phyloP scores from a whole-genome alignment of 2,113 vertebrate species.

The Herpailurus yagouaroundi region DNA sequence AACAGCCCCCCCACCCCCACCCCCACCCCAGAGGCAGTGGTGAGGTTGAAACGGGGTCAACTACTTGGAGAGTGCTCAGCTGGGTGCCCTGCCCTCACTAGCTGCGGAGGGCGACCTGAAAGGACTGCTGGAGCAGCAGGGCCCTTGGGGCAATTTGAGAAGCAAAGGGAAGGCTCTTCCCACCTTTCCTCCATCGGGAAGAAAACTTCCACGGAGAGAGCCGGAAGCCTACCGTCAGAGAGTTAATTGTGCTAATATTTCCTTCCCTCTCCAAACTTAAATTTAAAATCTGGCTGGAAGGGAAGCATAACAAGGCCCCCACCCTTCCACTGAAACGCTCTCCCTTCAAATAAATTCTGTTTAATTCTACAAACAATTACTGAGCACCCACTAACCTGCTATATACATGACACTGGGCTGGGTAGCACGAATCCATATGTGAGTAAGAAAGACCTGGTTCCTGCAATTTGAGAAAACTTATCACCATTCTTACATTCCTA shows the following conservation, averaged over 20 bases:
- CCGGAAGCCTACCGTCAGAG: background rate
- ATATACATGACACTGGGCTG: background rate
- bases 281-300: background rate
- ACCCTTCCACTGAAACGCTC: background rate
- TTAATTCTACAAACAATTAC: background rate
- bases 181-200: background rate
- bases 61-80: background rate
- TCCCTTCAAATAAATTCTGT: background rate
- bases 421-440: background rate
- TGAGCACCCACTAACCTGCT: background rate
- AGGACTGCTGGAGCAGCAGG: background rate
- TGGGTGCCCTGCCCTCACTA: fast-evolving
- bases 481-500: background rate
- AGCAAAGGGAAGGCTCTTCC: background rate
- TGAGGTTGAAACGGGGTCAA: background rate
- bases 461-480: background rate
- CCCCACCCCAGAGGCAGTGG: background rate
- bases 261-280: background rate
- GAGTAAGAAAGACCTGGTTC: background rate
- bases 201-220: background rate
- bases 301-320: background rate
- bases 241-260: background rate
- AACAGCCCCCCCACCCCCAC: too few species aligned
- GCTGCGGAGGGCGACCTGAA: background rate
- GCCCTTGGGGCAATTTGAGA: background rate